These are phyloP conservation scores for Epizoanthus stellaris DNA, from an alignment of 92 coral and sea anemone genomes.

Conservation along the genomic window DNA sequence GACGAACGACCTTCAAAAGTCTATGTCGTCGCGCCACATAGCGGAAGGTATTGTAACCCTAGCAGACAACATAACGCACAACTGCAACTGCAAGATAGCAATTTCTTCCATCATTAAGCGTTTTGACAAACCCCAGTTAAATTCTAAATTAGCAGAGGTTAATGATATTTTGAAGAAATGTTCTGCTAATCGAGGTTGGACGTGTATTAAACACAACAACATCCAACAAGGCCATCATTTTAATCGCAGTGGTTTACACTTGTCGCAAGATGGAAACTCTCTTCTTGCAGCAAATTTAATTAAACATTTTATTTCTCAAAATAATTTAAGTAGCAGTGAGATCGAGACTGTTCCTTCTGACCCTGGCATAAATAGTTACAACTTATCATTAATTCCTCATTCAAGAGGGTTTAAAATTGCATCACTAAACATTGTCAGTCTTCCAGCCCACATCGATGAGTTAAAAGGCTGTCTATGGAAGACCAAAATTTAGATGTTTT, in stretches of 20 bases:
- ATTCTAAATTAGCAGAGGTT: slow-evolving; percentile 1
- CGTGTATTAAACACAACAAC: slow-evolving; percentile 5
- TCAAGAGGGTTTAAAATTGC: slow-evolving; percentile 30
- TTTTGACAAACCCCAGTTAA: slow-evolving; percentile 7
- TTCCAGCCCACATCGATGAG: slow-evolving; percentile 29
- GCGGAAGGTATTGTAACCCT: slow-evolving; percentile 30
- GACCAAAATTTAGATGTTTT: slow-evolving; percentile 33
- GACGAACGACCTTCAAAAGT: not conserved
- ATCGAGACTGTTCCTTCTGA: slow-evolving; percentile 31
- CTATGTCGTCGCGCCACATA: slow-evolving; percentile 2
- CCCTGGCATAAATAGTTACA: not conserved
- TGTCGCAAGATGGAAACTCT: not conserved
- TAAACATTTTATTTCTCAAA: not conserved
- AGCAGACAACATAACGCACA: slow-evolving; percentile 47
- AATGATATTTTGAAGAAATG: slow-evolving; percentile 12
- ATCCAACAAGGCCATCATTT: not conserved
- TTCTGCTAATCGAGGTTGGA: slow-evolving; percentile 16
- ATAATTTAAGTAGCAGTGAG: slow-evolving; percentile 11
- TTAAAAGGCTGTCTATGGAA: slow-evolving; percentile 15
- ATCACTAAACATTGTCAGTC: slow-evolving; percentile 14
- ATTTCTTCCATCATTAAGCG: slow-evolving; percentile 21
- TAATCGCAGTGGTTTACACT: not conserved
- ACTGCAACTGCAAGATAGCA: slow-evolving; percentile 22
- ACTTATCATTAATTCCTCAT: slow-evolving; percentile 6
- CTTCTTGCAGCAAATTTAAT: slow-evolving; percentile 22